Conservation (phyloP, 2,888 invertebrate species). For the Mythimna vitellina region DNA sequence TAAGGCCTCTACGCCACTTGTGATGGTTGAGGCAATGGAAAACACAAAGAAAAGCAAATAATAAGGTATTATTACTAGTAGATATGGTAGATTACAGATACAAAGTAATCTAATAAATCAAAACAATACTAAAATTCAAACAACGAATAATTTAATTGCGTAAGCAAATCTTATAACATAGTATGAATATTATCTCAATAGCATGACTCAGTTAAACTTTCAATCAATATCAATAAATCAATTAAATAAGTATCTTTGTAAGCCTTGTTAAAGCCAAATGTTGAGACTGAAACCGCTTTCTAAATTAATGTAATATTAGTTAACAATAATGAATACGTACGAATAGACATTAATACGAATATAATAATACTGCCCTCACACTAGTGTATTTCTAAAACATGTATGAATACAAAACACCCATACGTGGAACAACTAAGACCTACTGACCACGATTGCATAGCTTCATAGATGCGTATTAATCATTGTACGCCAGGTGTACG, state of each 20-base stretch:
- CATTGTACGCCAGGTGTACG: no score
- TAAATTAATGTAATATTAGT: slow-evolving; percentile 17
- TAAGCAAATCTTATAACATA: slow-evolving; percentile 14
- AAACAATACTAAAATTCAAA: slow-evolving; percentile 3
- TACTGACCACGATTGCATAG: no score
- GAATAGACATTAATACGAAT: not conserved
- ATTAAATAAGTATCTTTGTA: slow-evolving; percentile 15
- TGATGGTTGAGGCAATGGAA: no score
- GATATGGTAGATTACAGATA: no score
- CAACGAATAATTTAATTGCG: slow-evolving; percentile 21
- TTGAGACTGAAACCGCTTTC: slow-evolving; percentile 28
- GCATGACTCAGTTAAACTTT: slow-evolving; percentile 37
- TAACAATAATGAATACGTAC: slow-evolving; percentile 13
- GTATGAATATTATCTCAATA: slow-evolving; percentile 30
- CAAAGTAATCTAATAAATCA: not conserved
- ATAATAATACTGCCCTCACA: no score
- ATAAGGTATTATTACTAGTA: not conserved
- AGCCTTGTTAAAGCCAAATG: slow-evolving; percentile 24
- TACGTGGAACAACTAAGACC: no score
- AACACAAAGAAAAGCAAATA: not conserved
- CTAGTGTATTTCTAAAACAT: no score
- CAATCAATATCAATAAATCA: slow-evolving; percentile 25
- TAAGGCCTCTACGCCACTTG: no score
- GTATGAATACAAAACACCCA: no score
- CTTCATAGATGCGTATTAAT: no score